Conservation (phyloP, 64 coral and sea anemone genomes). For the Stichodactyla mertensii region DNA sequence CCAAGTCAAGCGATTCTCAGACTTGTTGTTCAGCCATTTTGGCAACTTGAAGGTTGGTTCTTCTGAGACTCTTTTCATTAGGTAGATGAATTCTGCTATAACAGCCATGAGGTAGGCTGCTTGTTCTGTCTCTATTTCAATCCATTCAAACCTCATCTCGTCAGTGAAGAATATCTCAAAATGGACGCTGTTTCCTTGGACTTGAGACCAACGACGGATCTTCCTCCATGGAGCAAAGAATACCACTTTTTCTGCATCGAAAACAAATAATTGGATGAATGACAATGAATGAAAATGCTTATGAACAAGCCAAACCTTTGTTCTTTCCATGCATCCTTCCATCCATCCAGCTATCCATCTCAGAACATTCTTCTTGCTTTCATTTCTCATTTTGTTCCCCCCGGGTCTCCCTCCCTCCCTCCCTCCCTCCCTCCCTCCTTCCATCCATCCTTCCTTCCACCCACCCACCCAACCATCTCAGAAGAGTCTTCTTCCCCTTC, state of each 20-base stretch:
- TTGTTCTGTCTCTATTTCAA: constrained; percentile 70
- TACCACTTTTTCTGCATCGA: constrained; percentile 37
- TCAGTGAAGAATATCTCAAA: constrained; percentile 89
- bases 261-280: not conserved
- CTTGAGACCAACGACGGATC: constrained; percentile 87
- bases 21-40: constrained; percentile 16
- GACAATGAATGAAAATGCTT: too few relatives aligned
- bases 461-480: not conserved
- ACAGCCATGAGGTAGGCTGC: constrained; percentile 69
- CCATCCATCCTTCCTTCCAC: not conserved
- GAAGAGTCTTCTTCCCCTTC: not conserved
- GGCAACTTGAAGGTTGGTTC: constrained; percentile 38
- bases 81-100: constrained; percentile 61
- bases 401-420: not conserved
- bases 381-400: too few relatives aligned
- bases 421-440: too few relatives aligned
- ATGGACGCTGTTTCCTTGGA: constrained; percentile 77
- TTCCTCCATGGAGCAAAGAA: constrained; percentile 88
- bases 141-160: constrained; percentile 78
- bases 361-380: too few relatives aligned
- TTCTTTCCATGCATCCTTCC: too few relatives aligned
- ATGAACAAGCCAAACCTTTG: too few relatives aligned
- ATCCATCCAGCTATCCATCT: too few relatives aligned
- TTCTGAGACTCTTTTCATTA: constrained; percentile 53
- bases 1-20: constrained; percentile 38